Evolutionary conservation across 2,113 vertebrate species (phyloP).

Genomic region (Charadrius vociferus): DNA sequence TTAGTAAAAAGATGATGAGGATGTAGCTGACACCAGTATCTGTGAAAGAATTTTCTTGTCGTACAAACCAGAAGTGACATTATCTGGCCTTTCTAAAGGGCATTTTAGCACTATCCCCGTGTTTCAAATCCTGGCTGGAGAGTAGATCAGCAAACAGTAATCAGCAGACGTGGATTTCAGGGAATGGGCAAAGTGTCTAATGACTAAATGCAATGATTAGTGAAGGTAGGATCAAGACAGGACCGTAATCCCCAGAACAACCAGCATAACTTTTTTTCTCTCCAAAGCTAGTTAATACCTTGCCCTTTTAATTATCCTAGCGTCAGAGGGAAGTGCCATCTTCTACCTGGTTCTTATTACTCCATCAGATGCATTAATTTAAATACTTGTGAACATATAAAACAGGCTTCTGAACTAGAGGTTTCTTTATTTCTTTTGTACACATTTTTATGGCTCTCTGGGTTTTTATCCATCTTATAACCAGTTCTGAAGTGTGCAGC

Average conservation of each 20-base stretch:
- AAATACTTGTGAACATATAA: conserved; percentile 10
- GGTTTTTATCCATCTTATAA: not conserved
- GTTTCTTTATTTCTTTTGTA: not conserved
- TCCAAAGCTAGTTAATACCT: conserved; percentile 43
- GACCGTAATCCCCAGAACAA: not conserved
- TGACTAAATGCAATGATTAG: conserved; percentile 39
- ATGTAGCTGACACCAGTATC: not conserved
- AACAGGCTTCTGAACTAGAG: not conserved
- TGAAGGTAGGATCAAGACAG: not conserved
- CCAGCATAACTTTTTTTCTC: not conserved
- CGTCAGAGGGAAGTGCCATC: not conserved
- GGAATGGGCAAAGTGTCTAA: conserved; percentile 36
- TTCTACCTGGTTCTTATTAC: conserved; percentile 37
- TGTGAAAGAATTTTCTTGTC: not conserved
- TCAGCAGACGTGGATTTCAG: conserved; percentile 32
- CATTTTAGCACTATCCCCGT: conserved; percentile 3
- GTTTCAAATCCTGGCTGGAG: conserved; percentile 2
- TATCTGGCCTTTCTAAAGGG: conserved; percentile 61
- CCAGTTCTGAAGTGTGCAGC: not conserved
- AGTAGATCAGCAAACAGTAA: conserved; percentile 14
- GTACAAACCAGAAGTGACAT: conserved; percentile 13
- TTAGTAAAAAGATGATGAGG: conserved; percentile 10
- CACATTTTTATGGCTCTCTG: not conserved
- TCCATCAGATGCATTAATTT: conserved; percentile 6
- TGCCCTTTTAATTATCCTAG: conserved; percentile 55